Evolutionary conservation across 2,888 invertebrate species (phyloP).

Genomic region (Brachylomia viminalis): DNA sequence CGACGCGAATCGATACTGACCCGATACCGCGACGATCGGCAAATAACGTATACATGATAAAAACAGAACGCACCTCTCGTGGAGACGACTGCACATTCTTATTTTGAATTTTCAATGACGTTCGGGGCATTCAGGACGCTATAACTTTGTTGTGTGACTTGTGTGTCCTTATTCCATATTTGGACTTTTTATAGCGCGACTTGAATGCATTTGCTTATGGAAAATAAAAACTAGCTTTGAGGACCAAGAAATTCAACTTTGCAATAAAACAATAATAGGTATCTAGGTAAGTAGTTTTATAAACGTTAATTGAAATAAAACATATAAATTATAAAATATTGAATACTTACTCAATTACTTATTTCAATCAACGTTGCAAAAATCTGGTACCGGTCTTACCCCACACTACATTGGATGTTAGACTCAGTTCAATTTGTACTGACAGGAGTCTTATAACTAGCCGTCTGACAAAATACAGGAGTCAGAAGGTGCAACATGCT

Average conservation of each 20-base stretch:
- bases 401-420: background rate
- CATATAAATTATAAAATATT: background rate
- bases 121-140: constrained; percentile 45
- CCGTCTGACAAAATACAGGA: background rate
- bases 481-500: background rate
- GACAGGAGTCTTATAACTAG: background rate
- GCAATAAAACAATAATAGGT: too few species aligned
- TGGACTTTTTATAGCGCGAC: background rate
- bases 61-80: constrained; percentile 76
- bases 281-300: background rate
- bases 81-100: constrained; percentile 60
- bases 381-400: background rate
- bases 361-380: background rate
- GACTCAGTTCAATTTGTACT: background rate
- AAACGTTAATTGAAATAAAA: background rate
- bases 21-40: constrained; percentile 78
- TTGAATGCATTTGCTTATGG: background rate
- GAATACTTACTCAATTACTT: background rate
- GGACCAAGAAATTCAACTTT: background rate
- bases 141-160: constrained; percentile 44
- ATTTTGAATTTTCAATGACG: constrained; percentile 60
- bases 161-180: constrained; percentile 27
- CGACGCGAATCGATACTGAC: constrained; percentile 85
- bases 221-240: background rate
- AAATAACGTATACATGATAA: constrained; percentile 80